Base-by-base conservation (phyloP, 2,797 vertebrate genomes). In the Eospalax fontanierii region DNA sequence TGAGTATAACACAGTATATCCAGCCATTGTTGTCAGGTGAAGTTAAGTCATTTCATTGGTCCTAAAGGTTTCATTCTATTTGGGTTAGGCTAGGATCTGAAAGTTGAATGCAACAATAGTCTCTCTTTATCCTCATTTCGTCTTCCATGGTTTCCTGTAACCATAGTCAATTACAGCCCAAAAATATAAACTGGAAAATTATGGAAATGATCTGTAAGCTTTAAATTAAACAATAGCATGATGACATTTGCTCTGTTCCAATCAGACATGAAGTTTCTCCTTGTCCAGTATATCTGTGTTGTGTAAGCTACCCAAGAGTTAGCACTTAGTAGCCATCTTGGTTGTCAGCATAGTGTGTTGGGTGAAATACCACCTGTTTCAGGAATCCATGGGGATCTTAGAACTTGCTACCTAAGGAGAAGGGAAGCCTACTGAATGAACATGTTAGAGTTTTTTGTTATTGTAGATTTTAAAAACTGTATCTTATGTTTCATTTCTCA, bases 21-120 rank as follows among this genome's bases (percentile, higher is more conserved):
- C 88, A 19, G 70, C 57, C 89, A 88, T 91, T 89, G 40, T 71
- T 12, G 35, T 86, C 4, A 86, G 24, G 4, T 75, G 28, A 94
- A 95, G 94, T 89, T 73, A 78, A 63, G 6, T 87, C 11, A 75
- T 95, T 66, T 88, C 7, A 38, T 61, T 95, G 46, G n/a, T 93
- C 75, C 87, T 84, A 84, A 86, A 83, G 33, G 82, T 91, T 90
- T 85, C 75, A 63, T 81, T 18, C 33, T 93, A 0, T 43, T 91
- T 24, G 70, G 1, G 43, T 92, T 95, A 83, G 75, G 74, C 28
- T 70, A 66, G 35, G 4, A 68, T 91, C 86, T 93, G 73, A 87
- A 89, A 92, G 59, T 35, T 89, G 24, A 75, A 33, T 74, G 6
- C 28, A 75, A 2, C 18, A n/a, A 46, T 46, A 22, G 24, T 76